Base-by-base conservation (phyloP, 2,888 invertebrate species). In the Acholoe squamosa region DNA sequence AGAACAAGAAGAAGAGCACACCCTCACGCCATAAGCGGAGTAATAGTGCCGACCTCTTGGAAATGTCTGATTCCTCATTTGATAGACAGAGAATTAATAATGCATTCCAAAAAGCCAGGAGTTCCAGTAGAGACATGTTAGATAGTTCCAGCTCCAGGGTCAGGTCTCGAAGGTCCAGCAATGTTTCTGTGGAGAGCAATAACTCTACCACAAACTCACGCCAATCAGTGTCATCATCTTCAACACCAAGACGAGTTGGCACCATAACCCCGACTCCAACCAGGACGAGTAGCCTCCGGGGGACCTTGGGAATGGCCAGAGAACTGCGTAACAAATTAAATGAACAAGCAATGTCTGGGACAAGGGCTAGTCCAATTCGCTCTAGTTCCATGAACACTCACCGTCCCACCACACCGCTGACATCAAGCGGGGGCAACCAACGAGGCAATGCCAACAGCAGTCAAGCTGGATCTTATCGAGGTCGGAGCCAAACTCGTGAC, bases 31-130 rank as follows among this genome's bases (percentile, higher is more conserved):
- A 86, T n/a, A 25, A 31, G 19, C 25, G 86, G 31, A 86, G 86
- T 54, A 86, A 86, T 19, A 86, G 86, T 28, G 86, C 54, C 5
- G 86, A 86, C 31, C 54, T 86, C 10, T 56, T 86, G 54, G 86
- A 86, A 28, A 86, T 86, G 86, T 51, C 51, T 3, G 54, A 33
- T 54, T 0, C 28, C 56, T n/a, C 19, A 19, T 86, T 19, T 10
- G 54, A 54, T 19, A 86, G 54, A 28, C 54, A 86, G 33, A 52
- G 25, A 16, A 19, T n/a, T 22, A 43, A 43, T 22, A 43, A 43
- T 43, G 52, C 54, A 54, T 86, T 86, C 86, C 86, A 52, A 12
- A 52, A 54, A 54, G 52, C 86, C 1, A 25, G 56, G 0, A 86
- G 54, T 31, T 54, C 54, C 31, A 86, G 86, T 31, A 52, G 86